These are phyloP conservation scores for Prunella himalayana DNA, from an alignment of 2,113 vertebrate genomes.

Conservation along the genomic window DNA sequence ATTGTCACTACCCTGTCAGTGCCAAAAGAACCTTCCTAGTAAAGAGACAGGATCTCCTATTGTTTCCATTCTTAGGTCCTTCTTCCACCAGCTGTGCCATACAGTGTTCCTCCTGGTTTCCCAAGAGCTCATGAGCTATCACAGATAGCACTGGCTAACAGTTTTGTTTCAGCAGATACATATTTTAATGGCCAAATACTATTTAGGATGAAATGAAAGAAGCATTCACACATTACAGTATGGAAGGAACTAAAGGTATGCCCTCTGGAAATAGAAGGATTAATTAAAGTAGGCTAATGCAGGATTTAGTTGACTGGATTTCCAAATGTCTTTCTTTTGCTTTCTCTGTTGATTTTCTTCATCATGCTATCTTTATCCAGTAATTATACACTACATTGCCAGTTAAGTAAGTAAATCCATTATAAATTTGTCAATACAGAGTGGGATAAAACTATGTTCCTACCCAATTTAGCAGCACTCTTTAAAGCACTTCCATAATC, in stretches of 20 bases:
- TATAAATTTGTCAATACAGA: not conserved
- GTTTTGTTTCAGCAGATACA: not conserved
- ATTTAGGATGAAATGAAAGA: not conserved
- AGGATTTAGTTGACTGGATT: conserved; percentile 60
- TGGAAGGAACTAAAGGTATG: conserved; percentile 33
- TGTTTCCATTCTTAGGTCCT: not conserved
- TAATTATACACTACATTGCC: not conserved
- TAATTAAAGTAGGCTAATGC: conserved; percentile 62
- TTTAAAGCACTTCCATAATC: not conserved
- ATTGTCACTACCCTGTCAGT: not conserved
- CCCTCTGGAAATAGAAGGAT: conserved; percentile 52
- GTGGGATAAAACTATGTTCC: not conserved
- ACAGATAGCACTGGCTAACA: not conserved
- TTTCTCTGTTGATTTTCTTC: conserved; percentile 56
- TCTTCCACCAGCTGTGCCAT: not conserved
- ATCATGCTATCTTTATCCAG: not conserved
- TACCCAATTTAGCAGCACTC: not conserved
- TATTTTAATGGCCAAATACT: not conserved
- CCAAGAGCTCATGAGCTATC: not conserved
- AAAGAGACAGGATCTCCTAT: not conserved
- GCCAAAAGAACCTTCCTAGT: not conserved
- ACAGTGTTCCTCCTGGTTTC: not conserved
- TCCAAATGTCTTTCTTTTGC: conserved; percentile 28
- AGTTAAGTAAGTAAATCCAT: not conserved
- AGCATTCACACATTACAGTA: not conserved